These are phyloP conservation scores for Montipora sp. DNA, from an alignment of 64 coral and sea anemone species.

Conservation along the genomic window DNA sequence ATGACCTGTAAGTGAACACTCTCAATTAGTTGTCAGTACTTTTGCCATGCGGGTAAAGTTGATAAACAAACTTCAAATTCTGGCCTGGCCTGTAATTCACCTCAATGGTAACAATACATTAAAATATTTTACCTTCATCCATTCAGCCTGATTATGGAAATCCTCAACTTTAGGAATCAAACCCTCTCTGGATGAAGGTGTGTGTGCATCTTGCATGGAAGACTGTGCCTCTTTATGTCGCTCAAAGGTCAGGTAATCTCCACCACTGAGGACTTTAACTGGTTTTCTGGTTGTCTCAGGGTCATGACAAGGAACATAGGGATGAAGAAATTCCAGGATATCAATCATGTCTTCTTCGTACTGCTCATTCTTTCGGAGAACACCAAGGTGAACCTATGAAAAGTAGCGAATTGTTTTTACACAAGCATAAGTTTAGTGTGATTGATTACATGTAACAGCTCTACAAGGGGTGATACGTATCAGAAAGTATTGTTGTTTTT, in stretches of 20 bases:
- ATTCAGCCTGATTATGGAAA: constrained; percentile 67
- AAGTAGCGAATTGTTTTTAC: neutral
- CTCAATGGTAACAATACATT: neutral
- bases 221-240: constrained; percentile 73
- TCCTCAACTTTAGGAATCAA: constrained; percentile 70
- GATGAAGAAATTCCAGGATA: constrained; percentile 61
- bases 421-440: too few relatives aligned
- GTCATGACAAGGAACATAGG: constrained; percentile 61
- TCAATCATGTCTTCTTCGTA: constrained; percentile 57
- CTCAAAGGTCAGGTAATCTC: constrained; percentile 74
- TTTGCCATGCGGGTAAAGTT: neutral
- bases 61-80: neutral
- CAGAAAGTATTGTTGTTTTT: too few relatives aligned
- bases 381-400: constrained; percentile 34
- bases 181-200: constrained; percentile 55
- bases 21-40: neutral
- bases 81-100: neutral
- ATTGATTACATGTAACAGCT: too few relatives aligned
- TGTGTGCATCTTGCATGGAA: constrained; percentile 66
- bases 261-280: constrained; percentile 58
- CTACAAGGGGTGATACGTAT: too few relatives aligned
- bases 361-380: constrained; percentile 6
- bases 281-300: neutral
- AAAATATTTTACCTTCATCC: constrained; percentile 45
- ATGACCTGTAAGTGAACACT: constrained; percentile 60